A percentile compares a stretch with the other conserved stretches of the same genome.
These are phyloP conservation scores for Sinodicranocentrus sp. DNA, from an alignment of 2,888 invertebrate species.

Conservation along the genomic window DNA sequence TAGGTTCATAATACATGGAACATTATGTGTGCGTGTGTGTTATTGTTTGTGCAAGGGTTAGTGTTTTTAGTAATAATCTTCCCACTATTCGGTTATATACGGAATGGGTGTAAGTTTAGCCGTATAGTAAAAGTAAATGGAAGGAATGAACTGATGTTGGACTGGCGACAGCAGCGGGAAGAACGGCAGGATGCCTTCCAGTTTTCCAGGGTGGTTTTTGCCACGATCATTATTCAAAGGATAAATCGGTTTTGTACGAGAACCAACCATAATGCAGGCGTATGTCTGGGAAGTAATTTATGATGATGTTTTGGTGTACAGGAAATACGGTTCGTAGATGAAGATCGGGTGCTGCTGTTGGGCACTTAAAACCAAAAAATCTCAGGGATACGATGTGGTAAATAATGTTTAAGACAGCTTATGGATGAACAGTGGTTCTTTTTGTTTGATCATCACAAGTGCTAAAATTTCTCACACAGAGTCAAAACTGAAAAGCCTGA, in stretches of 20 bases:
- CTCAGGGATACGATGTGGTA: too few species aligned
- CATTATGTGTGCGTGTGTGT: constrained; percentile 12
- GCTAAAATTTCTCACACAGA: too few species aligned
- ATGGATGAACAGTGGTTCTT: background rate
- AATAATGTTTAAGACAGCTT: background rate
- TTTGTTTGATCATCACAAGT: too few species aligned
- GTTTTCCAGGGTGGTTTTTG: constrained; percentile 52
- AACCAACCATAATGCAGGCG: constrained; percentile 53
- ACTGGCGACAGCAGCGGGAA: constrained; percentile 60
- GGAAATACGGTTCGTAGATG: constrained; percentile 45
- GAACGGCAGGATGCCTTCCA: constrained; percentile 56
- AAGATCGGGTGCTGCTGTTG: constrained; percentile 19
- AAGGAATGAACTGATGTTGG: constrained; percentile 57
- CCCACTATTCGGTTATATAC: too few species aligned
- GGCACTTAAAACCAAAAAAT: constrained; percentile 19
- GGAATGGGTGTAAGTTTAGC: background rate
- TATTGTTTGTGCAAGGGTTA: constrained; percentile 45
- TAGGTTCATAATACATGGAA: too few species aligned
- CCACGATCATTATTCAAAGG: constrained; percentile 65
- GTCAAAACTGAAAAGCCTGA: too few species aligned
- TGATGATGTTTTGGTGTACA: constrained; percentile 64
- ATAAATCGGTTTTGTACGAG: constrained; percentile 58
- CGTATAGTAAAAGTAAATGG: constrained; percentile 40
- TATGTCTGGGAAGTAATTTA: constrained; percentile 63
- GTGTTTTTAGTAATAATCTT: background rate